Evolutionary conservation across 2,888 invertebrate species (phyloP).

Genomic region (Julus scanicus): DNA sequence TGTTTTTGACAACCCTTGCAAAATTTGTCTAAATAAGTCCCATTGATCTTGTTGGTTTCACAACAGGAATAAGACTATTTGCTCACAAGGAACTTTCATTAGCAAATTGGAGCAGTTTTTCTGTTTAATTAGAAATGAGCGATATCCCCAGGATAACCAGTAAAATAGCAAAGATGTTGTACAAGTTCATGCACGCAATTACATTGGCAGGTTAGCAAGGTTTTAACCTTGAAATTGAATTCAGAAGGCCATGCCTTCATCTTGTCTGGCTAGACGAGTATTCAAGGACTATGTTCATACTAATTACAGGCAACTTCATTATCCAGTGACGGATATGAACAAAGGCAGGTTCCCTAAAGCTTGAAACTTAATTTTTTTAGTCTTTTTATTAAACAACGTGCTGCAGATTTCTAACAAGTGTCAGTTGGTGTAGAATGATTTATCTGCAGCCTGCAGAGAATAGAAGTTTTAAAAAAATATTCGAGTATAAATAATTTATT

Average conservation of each 20-base stretch:
- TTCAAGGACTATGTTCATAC: not conserved
- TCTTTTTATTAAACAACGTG: not conserved
- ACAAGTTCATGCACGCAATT: not conserved
- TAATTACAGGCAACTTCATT: not conserved
- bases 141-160: too few species aligned
- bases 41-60: too few species aligned
- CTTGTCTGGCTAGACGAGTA: not conserved
- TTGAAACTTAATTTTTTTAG: not conserved
- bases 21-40: too few species aligned
- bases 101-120: too few species aligned
- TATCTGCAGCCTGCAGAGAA: not conserved
- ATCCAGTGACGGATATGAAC: not conserved
- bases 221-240: not conserved
- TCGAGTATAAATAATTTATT: not conserved
- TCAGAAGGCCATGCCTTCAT: not conserved
- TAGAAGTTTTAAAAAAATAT: not conserved
- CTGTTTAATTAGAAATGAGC: too few species aligned
- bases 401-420: not conserved
- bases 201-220: not conserved
- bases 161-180: not conserved
- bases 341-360: not conserved
- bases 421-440: not conserved
- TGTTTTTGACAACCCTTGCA: too few species aligned
- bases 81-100: too few species aligned
- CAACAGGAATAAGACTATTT: too few species aligned